phyloP scores from a whole-genome alignment of 2,113 vertebrate genomes.

The Gila orcuttii region DNA sequence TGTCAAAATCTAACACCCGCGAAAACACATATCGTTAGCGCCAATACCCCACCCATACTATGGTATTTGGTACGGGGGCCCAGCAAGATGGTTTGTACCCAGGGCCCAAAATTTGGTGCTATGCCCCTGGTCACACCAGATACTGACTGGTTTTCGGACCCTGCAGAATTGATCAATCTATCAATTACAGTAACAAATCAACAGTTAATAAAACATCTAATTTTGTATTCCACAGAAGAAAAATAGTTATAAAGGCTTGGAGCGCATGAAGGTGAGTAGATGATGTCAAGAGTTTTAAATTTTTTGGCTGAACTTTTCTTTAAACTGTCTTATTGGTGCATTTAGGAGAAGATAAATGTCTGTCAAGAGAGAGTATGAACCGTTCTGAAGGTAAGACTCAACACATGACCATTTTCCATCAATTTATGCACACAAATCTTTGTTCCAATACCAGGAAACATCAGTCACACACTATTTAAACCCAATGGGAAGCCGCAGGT shows the following conservation, averaged over 20 bases:
- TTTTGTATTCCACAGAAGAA: neutral
- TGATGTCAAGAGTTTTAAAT: neutral
- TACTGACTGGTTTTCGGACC: too few relatives aligned
- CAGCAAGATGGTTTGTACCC: too few relatives aligned
- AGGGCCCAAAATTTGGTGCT: too few relatives aligned
- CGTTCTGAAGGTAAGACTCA: neutral
- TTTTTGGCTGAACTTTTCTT: neutral
- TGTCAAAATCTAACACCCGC: too few relatives aligned
- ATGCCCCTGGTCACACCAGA: too few relatives aligned
- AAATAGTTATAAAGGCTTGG: neutral
- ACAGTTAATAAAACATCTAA: neutral
- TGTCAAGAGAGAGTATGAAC: neutral
- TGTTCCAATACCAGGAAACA: neutral
- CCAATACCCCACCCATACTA: too few relatives aligned
- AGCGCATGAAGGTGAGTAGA: neutral
- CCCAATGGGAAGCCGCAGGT: slow-evolving; percentile 8
- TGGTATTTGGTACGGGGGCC: too few relatives aligned
- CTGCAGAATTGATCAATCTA: too few relatives aligned
- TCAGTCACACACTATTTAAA: neutral
- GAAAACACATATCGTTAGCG: too few relatives aligned
- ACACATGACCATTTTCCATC: neutral
- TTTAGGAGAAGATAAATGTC: neutral
- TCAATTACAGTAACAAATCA: too few relatives aligned
- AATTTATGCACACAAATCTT: neutral
- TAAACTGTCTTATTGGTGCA: neutral